Evolutionary conservation across 2,797 vertebrate species (phyloP).

Genomic region (Xerus rutilus): DNA sequence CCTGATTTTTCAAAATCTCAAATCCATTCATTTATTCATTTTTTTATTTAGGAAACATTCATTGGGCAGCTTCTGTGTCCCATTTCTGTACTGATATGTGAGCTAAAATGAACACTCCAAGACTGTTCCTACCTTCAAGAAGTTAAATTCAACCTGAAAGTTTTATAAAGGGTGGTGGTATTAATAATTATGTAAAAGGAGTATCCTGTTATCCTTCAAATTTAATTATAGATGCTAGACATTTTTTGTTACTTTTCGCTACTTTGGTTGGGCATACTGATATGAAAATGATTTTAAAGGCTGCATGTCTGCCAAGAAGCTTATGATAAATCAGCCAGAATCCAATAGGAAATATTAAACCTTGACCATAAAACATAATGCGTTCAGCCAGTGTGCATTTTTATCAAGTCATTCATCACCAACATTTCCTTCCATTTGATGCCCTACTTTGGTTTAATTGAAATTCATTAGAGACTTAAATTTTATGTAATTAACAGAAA

Average conservation of each 20-base stretch:
- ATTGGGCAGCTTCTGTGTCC: neutral
- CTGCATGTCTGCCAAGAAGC: constrained; percentile 50
- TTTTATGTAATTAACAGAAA: constrained; percentile 86
- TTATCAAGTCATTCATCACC: constrained; percentile 54
- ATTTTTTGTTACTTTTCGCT: constrained; percentile 56
- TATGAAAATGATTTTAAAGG: constrained; percentile 66
- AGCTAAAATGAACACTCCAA: neutral
- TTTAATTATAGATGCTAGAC: constrained; percentile 39
- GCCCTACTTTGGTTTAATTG: constrained; percentile 82
- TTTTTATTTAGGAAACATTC: neutral
- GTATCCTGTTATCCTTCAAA: constrained; percentile 49
- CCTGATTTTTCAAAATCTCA: neutral
- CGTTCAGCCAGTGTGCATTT: constrained; percentile 42
- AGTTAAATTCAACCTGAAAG: constrained; percentile 39
- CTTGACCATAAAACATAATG: constrained; percentile 54
- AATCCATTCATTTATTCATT: neutral
- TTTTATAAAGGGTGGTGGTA: neutral
- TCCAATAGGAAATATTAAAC: constrained; percentile 57
- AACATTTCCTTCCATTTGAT: constrained; percentile 74
- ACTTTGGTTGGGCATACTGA: constrained; percentile 1
- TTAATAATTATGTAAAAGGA: constrained; percentile 52
- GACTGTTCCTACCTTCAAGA: neutral
- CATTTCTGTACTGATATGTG: neutral
- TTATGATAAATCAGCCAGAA: constrained; percentile 59
- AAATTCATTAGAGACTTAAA: constrained; percentile 86